phyloP scores from a whole-genome alignment of 2,797 vertebrate genomes.

The Microctenopoma lineatum region DNA sequence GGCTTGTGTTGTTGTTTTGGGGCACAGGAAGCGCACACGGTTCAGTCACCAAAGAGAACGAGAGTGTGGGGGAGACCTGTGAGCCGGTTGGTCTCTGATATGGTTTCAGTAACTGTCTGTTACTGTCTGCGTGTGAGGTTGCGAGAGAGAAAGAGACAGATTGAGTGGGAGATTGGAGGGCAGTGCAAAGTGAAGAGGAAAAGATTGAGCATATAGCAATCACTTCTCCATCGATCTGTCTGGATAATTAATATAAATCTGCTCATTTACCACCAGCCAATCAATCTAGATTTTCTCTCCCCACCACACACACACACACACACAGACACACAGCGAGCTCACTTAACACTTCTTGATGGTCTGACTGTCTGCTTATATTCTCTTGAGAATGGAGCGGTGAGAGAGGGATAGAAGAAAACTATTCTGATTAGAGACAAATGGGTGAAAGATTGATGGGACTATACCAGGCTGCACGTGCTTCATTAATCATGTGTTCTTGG shows the following conservation, averaged over 20 bases:
- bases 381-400: constrained; percentile 63
- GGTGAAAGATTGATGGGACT: constrained; percentile 70
- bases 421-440: constrained; percentile 74
- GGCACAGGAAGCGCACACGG: neutral
- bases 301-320: constrained; percentile 23
- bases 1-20: neutral
- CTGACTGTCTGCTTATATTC: constrained; percentile 71
- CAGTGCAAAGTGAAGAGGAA: constrained; percentile 33
- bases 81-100: neutral
- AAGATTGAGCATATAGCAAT: constrained; percentile 63
- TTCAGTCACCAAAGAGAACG: neutral
- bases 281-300: constrained; percentile 65
- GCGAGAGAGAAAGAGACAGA: neutral
- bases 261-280: constrained; percentile 73
- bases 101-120: neutral
- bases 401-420: constrained; percentile 63
- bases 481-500: constrained; percentile 50
- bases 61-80: neutral
- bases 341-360: constrained; percentile 59
- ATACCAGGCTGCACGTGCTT: constrained; percentile 51
- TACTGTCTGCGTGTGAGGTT: neutral
- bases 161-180: constrained; percentile 22
- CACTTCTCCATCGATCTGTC: constrained; percentile 69
- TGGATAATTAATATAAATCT: constrained; percentile 80
- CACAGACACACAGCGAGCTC: constrained; percentile 32